Conservation (phyloP, 2,888 invertebrate species). For the Drosophila setosimentum region DNA sequence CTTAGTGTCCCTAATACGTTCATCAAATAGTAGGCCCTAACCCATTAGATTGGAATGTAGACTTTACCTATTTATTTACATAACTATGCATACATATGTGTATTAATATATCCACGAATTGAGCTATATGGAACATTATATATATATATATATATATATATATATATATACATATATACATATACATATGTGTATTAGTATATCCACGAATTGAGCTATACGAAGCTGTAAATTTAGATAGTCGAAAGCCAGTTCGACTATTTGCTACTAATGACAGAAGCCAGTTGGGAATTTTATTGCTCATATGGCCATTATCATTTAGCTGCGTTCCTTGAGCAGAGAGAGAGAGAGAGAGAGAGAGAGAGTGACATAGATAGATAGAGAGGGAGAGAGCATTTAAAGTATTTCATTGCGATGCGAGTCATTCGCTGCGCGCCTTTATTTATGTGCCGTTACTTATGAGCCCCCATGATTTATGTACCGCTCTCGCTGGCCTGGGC, state of each 20-base stretch:
- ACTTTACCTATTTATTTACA: slow-evolving; percentile 11
- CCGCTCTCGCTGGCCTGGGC: slow-evolving; percentile 31
- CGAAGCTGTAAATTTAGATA: slow-evolving; percentile 4
- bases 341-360: not conserved
- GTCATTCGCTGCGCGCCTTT: slow-evolving; percentile 65
- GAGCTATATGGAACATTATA: slow-evolving; percentile 5
- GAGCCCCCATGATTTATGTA: slow-evolving; percentile 73
- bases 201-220: slow-evolving; percentile 8
- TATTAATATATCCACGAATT: not conserved
- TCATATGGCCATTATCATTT: slow-evolving; percentile 35
- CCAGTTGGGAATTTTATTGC: slow-evolving; percentile 17
- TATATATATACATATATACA: not conserved
- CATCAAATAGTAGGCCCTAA: slow-evolving; percentile 45
- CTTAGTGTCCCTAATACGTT: slow-evolving; percentile 58
- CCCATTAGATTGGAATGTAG: slow-evolving; percentile 42
- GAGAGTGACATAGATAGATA: not conserved
- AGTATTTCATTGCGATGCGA: slow-evolving; percentile 37
- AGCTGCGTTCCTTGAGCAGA: slow-evolving; percentile 1
- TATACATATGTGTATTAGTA: not conserved
- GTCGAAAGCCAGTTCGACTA: not conserved
- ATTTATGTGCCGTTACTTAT: slow-evolving; percentile 81
- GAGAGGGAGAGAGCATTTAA: slow-evolving; percentile 10
- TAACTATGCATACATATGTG: not conserved
- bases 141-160: not conserved
- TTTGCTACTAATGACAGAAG: slow-evolving; percentile 3